Evolutionary conservation across 2,888 invertebrate species (phyloP).

Genomic region (Drosophila testacea): DNA sequence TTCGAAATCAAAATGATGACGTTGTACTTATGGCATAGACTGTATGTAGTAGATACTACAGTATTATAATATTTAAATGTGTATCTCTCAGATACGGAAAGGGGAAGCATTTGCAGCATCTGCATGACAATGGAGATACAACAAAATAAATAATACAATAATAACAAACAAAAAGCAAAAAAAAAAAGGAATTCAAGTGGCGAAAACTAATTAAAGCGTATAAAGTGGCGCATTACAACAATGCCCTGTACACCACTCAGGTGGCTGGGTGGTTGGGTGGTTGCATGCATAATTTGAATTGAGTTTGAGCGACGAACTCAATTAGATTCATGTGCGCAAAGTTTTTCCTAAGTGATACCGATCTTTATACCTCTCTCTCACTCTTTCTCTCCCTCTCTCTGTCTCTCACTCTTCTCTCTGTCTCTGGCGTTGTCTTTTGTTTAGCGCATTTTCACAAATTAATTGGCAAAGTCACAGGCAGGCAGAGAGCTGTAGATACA

Average conservation of each 20-base stretch:
- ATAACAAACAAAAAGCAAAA: constrained; percentile 4
- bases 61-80: constrained; percentile 37
- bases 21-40: constrained; percentile 22
- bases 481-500: constrained; percentile 45
- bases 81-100: constrained; percentile 52
- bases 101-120: constrained; percentile 73
- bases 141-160: background rate
- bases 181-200: constrained; percentile 68
- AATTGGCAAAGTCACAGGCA: constrained; percentile 71
- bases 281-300: constrained; percentile 75
- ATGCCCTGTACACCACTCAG: constrained; percentile 41
- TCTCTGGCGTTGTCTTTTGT: constrained; percentile 41
- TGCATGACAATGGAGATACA: constrained; percentile 70
- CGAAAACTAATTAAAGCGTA: constrained; percentile 82
- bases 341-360: constrained; percentile 72
- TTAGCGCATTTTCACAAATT: constrained; percentile 75
- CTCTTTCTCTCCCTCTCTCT: constrained; percentile 8
- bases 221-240: constrained; percentile 81
- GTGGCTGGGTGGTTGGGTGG: constrained; percentile 23
- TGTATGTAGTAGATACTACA: background rate
- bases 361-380: constrained; percentile 30
- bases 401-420: background rate
- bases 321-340: constrained; percentile 76
- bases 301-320: constrained; percentile 76
- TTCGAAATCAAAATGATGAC: constrained; percentile 64